Evolutionary conservation across 2,113 vertebrate genomes (phyloP), one percentile per base, ranked within the genome.

Genomic region (Alligator sinensis): DNA sequence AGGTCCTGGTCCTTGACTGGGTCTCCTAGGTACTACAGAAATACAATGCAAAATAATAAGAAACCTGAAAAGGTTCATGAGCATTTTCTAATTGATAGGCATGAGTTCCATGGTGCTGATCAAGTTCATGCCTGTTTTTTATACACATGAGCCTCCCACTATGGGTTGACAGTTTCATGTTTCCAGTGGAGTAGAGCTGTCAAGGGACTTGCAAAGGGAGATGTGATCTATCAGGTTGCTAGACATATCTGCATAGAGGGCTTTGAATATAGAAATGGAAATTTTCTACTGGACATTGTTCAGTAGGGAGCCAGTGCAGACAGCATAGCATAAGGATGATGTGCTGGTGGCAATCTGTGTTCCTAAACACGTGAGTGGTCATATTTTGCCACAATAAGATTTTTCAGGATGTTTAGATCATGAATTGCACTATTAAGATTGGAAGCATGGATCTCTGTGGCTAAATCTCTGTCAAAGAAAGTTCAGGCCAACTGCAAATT

Each of bases 371-470:
- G 11, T 95, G 96, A 96, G 83, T 89, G 92, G 93, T 82, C 22
- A 34, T 38, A 13, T 74, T 74, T 96, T 89, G 94, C 85, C 80
- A 87, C 80, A 86, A 75, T 95, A 96, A 94, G 92, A 80, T 90
- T 84, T 96, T 97, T 93, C 62, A 76, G 66, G 54, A 87, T 92
- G 80, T 70, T 96, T 95, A 89, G 80, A 92, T 89, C 93, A 95
- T 94, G 90, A 96, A 93, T 54, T 89, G 87, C 57, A 89, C 86
- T 94, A 89, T 90, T 89, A 76, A 19, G 90, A 93, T 95, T 95
- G 89, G 11, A 17, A 28, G 80, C 4, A 5, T 15, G 62, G 58
- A 91, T 86, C 87, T 5, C 9, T 66, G 91, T 92, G 96, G 77
- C 88, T 76, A 95, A 87, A 80, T 70, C 84, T 83, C 92, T 81